Conservation (phyloP, 2,113 vertebrate genomes). For the Perca schrenkii region DNA sequence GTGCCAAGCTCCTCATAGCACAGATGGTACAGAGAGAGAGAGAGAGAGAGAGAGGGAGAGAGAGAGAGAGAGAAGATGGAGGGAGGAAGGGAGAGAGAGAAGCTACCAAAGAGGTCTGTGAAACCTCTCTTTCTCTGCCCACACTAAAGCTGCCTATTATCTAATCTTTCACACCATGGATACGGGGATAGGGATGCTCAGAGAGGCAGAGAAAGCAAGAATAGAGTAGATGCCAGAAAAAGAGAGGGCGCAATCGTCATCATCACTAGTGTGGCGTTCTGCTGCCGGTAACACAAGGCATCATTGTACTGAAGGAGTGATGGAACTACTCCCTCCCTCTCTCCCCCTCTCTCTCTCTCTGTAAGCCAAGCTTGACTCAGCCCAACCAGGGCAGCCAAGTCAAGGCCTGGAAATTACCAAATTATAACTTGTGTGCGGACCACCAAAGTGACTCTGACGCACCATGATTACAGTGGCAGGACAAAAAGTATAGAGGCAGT, state of each 20-base stretch:
- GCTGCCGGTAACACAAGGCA: slow-evolving; percentile 65
- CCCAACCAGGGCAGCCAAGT: background rate
- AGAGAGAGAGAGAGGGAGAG: slow-evolving; percentile 40
- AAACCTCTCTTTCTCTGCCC: slow-evolving; percentile 81
- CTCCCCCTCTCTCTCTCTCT: background rate
- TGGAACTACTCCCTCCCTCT: slow-evolving; percentile 44
- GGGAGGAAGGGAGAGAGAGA: slow-evolving; percentile 46
- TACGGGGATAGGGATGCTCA: slow-evolving; percentile 54
- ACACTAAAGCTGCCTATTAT: slow-evolving; percentile 85
- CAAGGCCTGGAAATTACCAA: slow-evolving; percentile 41
- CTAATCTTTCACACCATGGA: slow-evolving; percentile 75
- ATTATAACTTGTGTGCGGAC: slow-evolving; percentile 16
- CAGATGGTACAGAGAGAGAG: slow-evolving; percentile 78
- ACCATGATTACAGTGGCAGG: slow-evolving; percentile 14
- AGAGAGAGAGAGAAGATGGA: slow-evolving; percentile 34
- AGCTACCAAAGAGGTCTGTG: slow-evolving; percentile 77
- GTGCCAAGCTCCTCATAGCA: slow-evolving; percentile 78
- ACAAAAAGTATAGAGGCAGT: background rate
- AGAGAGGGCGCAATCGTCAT: slow-evolving; percentile 51
- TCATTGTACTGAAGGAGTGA: slow-evolving; percentile 71
- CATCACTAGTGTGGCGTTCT: slow-evolving; percentile 48
- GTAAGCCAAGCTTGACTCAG: slow-evolving; percentile 49
- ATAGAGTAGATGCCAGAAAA: slow-evolving; percentile 67
- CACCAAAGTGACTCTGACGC: slow-evolving; percentile 15
- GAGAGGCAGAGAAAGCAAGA: slow-evolving; percentile 64